Percentiles rank a stretch among this genome's conserved stretches.
Evolutionary conservation across 37 sponge, comb jelly and placozoan genomes (phyloP).

Genomic region (Halichondria panicea): DNA sequence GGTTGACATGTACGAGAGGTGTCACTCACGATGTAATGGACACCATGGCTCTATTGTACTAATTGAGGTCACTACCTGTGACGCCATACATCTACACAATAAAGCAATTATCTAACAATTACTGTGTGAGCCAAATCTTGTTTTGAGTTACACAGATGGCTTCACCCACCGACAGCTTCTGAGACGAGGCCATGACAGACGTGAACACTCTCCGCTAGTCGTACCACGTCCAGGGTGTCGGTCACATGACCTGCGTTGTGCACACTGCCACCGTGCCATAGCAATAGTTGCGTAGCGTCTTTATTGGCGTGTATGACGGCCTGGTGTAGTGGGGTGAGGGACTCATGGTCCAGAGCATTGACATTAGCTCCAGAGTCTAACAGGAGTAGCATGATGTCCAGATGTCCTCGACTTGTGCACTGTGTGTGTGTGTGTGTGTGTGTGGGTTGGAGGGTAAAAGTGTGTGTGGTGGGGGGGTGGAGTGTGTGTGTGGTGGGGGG

Average conservation of each 20-base stretch:
- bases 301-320: slow-evolving; percentile 67
- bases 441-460: no score
- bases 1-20: no score
- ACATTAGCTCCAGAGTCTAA: slow-evolving; percentile 71
- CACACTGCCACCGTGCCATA: slow-evolving; percentile 65
- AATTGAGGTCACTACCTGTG: no score
- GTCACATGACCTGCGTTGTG: slow-evolving; percentile 29
- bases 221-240: slow-evolving; percentile 41
- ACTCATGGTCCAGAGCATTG: slow-evolving; percentile 62
- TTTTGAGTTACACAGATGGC: no score
- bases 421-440: no score
- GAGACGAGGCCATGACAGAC: slow-evolving; percentile 42
- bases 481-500: no score
- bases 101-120: no score
- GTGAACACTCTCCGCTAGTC: slow-evolving; percentile 53
- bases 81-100: no score
- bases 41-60: no score
- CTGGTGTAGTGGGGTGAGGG: slow-evolving; percentile 72
- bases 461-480: no score
- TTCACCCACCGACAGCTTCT: slow-evolving; percentile 42
- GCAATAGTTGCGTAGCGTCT: slow-evolving; percentile 60
- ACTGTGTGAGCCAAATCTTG: no score
- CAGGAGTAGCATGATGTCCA: slow-evolving; percentile 69
- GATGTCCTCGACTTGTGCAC: slow-evolving; percentile 58
- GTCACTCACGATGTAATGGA: no score